Percentiles rank a stretch among this genome's conserved stretches.
Conservation (phyloP, 2,888 invertebrate genomes). For the Parelbella ahira region DNA sequence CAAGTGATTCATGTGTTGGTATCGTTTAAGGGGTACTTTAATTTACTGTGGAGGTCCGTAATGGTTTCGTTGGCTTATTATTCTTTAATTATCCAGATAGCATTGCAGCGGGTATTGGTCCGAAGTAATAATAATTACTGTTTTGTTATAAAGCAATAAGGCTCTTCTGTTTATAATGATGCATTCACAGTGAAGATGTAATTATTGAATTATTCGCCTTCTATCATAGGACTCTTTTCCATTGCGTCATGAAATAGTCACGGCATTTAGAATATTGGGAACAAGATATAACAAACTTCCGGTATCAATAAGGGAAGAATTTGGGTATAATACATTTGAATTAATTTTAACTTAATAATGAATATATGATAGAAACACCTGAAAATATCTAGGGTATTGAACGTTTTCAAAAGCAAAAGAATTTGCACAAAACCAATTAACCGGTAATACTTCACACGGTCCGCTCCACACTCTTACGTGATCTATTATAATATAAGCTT, state of each 20-base stretch:
- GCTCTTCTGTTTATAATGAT: slow-evolving; percentile 2
- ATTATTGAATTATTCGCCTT: too few species aligned
- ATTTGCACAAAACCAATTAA: slow-evolving; percentile 23
- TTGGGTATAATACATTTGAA: too few species aligned
- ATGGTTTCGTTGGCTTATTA: slow-evolving; percentile 22
- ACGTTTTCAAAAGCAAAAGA: too few species aligned
- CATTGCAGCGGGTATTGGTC: slow-evolving; percentile 14
- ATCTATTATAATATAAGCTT: slow-evolving; percentile 27
- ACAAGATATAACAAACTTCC: too few species aligned
- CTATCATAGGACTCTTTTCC: too few species aligned
- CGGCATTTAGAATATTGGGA: too few species aligned
- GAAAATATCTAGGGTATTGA: too few species aligned
- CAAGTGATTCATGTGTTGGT: slow-evolving; percentile 23
- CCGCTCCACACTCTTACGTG: slow-evolving; percentile 16
- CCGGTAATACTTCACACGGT: slow-evolving; percentile 14
- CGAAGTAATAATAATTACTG: slow-evolving; percentile 15
- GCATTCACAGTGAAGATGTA: too few species aligned
- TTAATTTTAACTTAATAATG: too few species aligned
- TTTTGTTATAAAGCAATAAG: slow-evolving; percentile 17
- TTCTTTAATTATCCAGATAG: slow-evolving; percentile 15
- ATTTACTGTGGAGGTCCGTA: slow-evolving; percentile 22
- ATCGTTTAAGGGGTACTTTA: slow-evolving; percentile 25
- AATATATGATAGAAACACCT: too few species aligned
- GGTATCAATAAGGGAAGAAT: too few species aligned
- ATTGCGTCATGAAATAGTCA: too few species aligned